Base-by-base conservation (phyloP, 2,888 invertebrate genomes). In the Bellardia pandia region DNA sequence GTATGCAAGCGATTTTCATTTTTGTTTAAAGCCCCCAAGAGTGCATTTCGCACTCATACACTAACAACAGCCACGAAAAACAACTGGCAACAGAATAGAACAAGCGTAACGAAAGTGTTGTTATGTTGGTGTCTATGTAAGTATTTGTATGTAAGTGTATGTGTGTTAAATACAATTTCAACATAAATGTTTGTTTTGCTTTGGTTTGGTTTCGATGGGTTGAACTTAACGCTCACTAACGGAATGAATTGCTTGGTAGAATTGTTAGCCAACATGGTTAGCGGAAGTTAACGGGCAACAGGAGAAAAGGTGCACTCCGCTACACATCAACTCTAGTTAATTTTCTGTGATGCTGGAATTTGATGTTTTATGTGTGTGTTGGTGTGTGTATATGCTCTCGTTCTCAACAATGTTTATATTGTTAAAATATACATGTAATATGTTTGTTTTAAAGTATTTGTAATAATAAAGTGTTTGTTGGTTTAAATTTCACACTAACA, bases 1-100 rank as follows among this genome's bases (percentile, higher is more conserved):
- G 93, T 93, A 93, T 93, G 92, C 93, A 93, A 93, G 93, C 93
- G 93, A 93, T 93, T 93, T 93, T 93, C 93, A 93, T 93, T 93
- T 93, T 93, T 92, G 93, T 93, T 93, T 93, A 93, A 92, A 92
- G 93, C 93, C 92, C 93, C 93, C 93, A 89, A 93, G 93, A 93
- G 93, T 93, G 93, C 93, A 93, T 93, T 93, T 93, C 93, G 93
- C 93, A 93, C 93, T 93, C 93, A 90, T 91, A 90, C 90, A 90
- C 89, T 89, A 80, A 84, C 89, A 89, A 88, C 86, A 82, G 48
- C 75, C 58, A 45, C 71, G 40, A 76, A 66, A 33, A 66, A 62
- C 66, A 66, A 45, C 42, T 16, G 45, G 48, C 37, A 77, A 23
- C 72, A 64, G 14, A 51, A 75, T 80, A 75, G 16, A 87, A 85